Evolutionary conservation across 2,888 invertebrate species (phyloP), one percentile per base, ranked within the genome.

Genomic region (Gymnoscelis rufifasciata): DNA sequence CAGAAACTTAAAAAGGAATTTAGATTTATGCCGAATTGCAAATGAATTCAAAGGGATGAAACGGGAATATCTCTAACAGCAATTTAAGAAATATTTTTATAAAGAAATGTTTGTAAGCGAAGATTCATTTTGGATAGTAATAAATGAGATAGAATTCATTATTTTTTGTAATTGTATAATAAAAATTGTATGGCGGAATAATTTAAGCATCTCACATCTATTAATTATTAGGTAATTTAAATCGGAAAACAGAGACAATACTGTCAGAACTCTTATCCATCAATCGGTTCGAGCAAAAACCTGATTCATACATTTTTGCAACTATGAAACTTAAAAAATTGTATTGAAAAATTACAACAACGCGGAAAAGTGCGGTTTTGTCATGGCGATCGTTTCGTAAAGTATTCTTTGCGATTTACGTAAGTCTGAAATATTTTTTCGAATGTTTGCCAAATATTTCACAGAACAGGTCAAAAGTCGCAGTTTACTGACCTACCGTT

Each of bases 321-420:
- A n/a, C n/a, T n/a, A n/a, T n/a, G n/a, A n/a, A n/a, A n/a, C n/a
- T 19, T 19, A 19, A 19, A 19, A 3, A 6, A 6, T 26, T 26
- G 26, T 26, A 6, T 26, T 26, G 5, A 3, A 19, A 3, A 3
- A 19, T 19, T 19, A 3, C 5, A 19, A 2, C 5, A 75, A 71
- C 69, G 71, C 77, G 74, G 77, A 78, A 78, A 76, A 75, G 67
- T 77, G 83, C 64, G 81, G 83, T 78, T 78, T 70, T 59, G 61
- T 56, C 69, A 78, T 78, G 84, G 84, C 84, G 84, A 78, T 56
- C 70, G 68, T 87, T 84, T 83, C 83, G 84, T 57, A 83, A 87
- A 81, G 57, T 63, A 43, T 39, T 62, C 69, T 73, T 71, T 71
- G 75, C 70, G 64, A 64, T 57, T 79, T 72, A 65, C 82, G 68